Evolutionary conservation across 2,888 invertebrate species (phyloP).

Genomic region (Mechanitis mazaeus): DNA sequence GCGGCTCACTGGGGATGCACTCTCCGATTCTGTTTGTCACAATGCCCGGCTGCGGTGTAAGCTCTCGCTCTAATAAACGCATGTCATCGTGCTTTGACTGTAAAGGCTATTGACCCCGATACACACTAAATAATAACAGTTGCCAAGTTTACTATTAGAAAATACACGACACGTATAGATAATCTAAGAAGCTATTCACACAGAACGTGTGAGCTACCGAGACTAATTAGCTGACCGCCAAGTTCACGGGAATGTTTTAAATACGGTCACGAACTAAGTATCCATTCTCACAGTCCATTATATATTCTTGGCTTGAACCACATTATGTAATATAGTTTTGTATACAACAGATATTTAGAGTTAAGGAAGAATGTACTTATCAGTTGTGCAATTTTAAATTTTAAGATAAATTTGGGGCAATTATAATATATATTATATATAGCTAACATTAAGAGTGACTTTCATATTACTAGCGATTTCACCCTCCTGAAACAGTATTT

Average conservation of each 20-base stretch:
- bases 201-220: conserved; percentile 45
- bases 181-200: conserved; percentile 57
- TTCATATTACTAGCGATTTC: too few relatives aligned
- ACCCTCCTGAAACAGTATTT: too few relatives aligned
- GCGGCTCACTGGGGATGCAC: conserved; percentile 70
- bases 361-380: background rate
- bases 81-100: conserved; percentile 69
- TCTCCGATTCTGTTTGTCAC: conserved; percentile 74
- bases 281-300: conserved; percentile 40
- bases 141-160: conserved; percentile 6
- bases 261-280: conserved; percentile 35
- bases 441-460: too few relatives aligned
- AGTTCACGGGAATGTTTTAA: conserved; percentile 54
- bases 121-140: conserved; percentile 30
- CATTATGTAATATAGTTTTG: too few relatives aligned
- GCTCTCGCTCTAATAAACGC: conserved; percentile 71
- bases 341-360: too few relatives aligned
- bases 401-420: too few relatives aligned
- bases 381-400: too few relatives aligned
- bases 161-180: conserved; percentile 43
- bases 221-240: conserved; percentile 63
- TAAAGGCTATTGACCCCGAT: conserved; percentile 44
- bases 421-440: too few relatives aligned
- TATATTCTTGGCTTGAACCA: conserved; percentile 34
- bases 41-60: conserved; percentile 61